Evolutionary conservation across 2,888 invertebrate genomes (phyloP).

Genomic region (Lampropteryx suffumata): DNA sequence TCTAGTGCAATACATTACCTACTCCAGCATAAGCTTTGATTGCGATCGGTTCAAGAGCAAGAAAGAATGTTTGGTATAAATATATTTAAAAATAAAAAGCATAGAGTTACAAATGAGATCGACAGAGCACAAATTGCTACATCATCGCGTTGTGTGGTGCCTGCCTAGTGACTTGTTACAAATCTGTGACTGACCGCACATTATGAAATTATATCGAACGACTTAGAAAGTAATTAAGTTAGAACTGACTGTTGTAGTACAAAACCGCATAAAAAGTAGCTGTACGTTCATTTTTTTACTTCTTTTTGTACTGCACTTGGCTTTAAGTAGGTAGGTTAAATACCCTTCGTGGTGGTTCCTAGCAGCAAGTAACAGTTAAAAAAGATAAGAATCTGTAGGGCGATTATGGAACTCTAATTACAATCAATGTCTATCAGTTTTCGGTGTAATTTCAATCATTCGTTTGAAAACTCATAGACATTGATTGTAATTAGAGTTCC

Average conservation of each 20-base stretch:
- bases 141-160: conserved; percentile 64
- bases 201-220: conserved; percentile 62
- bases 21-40: conserved; percentile 46
- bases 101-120: conserved; percentile 55
- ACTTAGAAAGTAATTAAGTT: conserved; percentile 43
- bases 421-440: too few relatives aligned
- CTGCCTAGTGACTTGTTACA: conserved; percentile 31
- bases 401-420: too few relatives aligned
- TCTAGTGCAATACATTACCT: background rate
- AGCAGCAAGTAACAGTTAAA: too few relatives aligned
- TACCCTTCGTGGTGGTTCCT: background rate
- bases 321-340: too few relatives aligned
- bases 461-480: too few relatives aligned
- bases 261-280: conserved; percentile 26
- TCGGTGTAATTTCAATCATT: too few relatives aligned
- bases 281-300: conserved; percentile 10
- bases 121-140: conserved; percentile 55
- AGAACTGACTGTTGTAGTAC: conserved; percentile 18
- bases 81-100: conserved; percentile 58
- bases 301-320: background rate
- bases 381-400: too few relatives aligned
- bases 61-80: conserved; percentile 63
- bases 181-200: conserved; percentile 52
- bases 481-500: too few relatives aligned
- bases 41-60: conserved; percentile 52